These are phyloP conservation scores for Crotalus helleri DNA, from an alignment of 2,113 vertebrate genomes.

Conservation along the genomic window DNA sequence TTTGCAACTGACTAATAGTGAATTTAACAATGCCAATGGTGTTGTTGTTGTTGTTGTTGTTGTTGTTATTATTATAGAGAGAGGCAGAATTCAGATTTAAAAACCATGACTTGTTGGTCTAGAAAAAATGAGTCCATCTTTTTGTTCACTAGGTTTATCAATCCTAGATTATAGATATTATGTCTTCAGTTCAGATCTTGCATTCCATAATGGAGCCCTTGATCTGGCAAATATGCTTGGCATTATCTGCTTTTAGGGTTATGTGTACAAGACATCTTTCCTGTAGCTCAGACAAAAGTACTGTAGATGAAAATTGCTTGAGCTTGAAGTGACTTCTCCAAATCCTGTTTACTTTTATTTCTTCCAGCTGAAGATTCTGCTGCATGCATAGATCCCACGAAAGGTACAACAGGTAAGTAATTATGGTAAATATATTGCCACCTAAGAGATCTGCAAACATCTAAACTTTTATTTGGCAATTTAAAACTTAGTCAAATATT, in stretches of 20 bases:
- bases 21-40: too few relatives aligned
- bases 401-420: background rate
- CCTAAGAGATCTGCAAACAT: background rate
- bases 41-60: too few relatives aligned
- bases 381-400: background rate
- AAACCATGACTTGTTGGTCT: too few relatives aligned
- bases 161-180: background rate
- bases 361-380: background rate
- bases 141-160: background rate
- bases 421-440: background rate
- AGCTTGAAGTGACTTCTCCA: background rate
- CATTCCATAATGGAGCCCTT: background rate
- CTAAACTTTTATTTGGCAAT: background rate
- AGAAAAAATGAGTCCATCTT: background rate
- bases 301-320: background rate
- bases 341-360: background rate
- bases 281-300: background rate
- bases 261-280: background rate
- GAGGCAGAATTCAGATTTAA: too few relatives aligned
- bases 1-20: too few relatives aligned
- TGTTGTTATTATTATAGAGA: too few relatives aligned
- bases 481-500: background rate
- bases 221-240: background rate
- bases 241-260: background rate
- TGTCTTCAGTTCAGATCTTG: background rate